Percentiles rank a stretch among this genome's conserved stretches.
Evolutionary conservation across 2,888 invertebrate genomes (phyloP).

Genomic region (Rhaphigaster nebulosa): DNA sequence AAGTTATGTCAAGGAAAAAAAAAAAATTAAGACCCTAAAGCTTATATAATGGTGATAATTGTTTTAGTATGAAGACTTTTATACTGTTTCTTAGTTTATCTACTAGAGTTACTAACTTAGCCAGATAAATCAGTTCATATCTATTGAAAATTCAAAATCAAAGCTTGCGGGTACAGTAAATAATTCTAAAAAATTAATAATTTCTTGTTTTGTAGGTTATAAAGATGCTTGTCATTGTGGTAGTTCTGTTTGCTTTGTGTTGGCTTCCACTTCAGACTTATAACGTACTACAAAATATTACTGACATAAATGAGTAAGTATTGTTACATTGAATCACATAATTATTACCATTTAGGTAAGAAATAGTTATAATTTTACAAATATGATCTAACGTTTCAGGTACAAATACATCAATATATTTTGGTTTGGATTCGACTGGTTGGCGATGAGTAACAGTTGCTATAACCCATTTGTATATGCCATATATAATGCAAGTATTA

Average conservation of each 20-base stretch:
- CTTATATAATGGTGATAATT: not conserved
- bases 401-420: slow-evolving; percentile 73
- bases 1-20: not conserved
- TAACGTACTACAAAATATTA: slow-evolving; percentile 68
- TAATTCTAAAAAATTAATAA: not conserved
- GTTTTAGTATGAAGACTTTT: not conserved
- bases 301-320: slow-evolving; percentile 68
- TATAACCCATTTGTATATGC: slow-evolving; percentile 75
- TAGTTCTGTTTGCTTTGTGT: slow-evolving; percentile 72
- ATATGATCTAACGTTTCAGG: slow-evolving; percentile 66
- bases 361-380: not conserved
- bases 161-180: not conserved
- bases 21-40: too few relatives aligned
- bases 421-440: slow-evolving; percentile 73
- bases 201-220: slow-evolving; percentile 69
- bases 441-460: slow-evolving; percentile 74
- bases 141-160: not conserved
- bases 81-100: not conserved
- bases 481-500: slow-evolving; percentile 72
- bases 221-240: slow-evolving; percentile 73
- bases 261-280: slow-evolving; percentile 72
- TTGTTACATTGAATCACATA: not conserved
- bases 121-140: too few relatives aligned
- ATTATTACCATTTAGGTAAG: not conserved
- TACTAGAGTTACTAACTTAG: too few relatives aligned